Base-by-base conservation (phyloP, 2,113 vertebrate genomes). In the Petroica traversi region DNA sequence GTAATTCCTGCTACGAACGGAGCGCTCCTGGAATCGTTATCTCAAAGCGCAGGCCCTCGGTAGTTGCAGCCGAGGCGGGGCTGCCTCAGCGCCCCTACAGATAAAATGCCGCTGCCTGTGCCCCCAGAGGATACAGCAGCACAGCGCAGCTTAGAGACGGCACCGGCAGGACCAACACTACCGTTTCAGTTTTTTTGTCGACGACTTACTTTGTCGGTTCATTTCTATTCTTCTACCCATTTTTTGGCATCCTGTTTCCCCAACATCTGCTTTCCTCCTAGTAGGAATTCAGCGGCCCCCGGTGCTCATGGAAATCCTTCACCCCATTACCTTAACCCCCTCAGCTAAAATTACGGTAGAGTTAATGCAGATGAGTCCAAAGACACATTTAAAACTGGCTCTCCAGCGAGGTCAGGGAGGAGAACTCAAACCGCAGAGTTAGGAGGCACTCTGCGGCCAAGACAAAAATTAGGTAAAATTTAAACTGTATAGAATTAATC, bases 1-100 rank as follows among this genome's bases (percentile, higher is more conserved):
- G 3, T 0, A 2, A 0, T 3, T 14, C 5, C 25, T 25, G 5
- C n/a, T 29, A 4, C 0, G 19, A 9, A 5, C 6, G 3, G 29
- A 63, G 12, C 2, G 15, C 31, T 54, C 6, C 3, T 2, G 14
- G 12, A 43, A 5, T 45, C 11, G 18, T 28, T 71, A 33, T 26
- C 36, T 19, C 19, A 25, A 25, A 46, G 14, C 7, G 19, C 25
- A 33, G 8, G 33, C 61, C 23, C 6, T 10, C 54, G 3, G 34
- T 17, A 14, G 18, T 24, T 25, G 8, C 48, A 19, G 48, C 16
- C 15, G 31, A n/a, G 45, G 49, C 9, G 33, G 19, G 38, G 62
- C 19, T 12, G 26, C 29, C 17, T 20, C 3, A 24, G 33, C 49
- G 11, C 1, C 19, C 15, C 9, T 4, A 1, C 36, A 23, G 48